Percentiles rank a stretch among this genome's conserved stretches.
These are phyloP conservation scores for Emydura subglobosa DNA, from an alignment of 2,113 vertebrate species.

Conservation along the genomic window DNA sequence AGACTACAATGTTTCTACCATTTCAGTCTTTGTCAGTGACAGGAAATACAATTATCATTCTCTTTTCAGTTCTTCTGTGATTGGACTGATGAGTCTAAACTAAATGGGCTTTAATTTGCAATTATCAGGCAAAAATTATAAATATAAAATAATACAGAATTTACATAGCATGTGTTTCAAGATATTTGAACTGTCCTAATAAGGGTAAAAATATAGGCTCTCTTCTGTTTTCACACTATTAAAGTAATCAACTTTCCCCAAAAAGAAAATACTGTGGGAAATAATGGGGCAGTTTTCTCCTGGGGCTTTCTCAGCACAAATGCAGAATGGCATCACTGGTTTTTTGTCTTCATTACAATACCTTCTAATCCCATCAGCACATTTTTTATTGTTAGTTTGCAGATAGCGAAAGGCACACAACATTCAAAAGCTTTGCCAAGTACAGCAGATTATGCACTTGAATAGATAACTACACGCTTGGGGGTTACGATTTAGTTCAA, in stretches of 20 bases:
- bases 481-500: slow-evolving; percentile 68
- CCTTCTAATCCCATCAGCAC: slow-evolving; percentile 74
- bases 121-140: background rate
- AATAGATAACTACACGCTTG: slow-evolving; percentile 64
- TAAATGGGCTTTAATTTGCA: background rate
- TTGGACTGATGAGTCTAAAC: background rate
- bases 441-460: slow-evolving; percentile 59
- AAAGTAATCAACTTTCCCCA: slow-evolving; percentile 15
- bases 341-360: slow-evolving; percentile 65
- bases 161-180: background rate
- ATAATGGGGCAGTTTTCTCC: slow-evolving; percentile 67
- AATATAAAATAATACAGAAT: background rate
- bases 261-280: slow-evolving; percentile 66
- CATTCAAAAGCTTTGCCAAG: slow-evolving; percentile 33
- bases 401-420: slow-evolving; percentile 69
- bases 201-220: slow-evolving; percentile 11
- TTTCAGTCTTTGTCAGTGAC: background rate
- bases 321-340: slow-evolving; percentile 43
- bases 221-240: slow-evolving; percentile 24
- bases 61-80: background rate
- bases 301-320: slow-evolving; percentile 33
- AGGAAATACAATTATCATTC: background rate
- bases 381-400: slow-evolving; percentile 61
- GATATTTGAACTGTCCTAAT: background rate
- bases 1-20: background rate